phyloP scores from a whole-genome alignment of 2,888 invertebrate genomes.

The Cataglyphis rosenhaueri region DNA sequence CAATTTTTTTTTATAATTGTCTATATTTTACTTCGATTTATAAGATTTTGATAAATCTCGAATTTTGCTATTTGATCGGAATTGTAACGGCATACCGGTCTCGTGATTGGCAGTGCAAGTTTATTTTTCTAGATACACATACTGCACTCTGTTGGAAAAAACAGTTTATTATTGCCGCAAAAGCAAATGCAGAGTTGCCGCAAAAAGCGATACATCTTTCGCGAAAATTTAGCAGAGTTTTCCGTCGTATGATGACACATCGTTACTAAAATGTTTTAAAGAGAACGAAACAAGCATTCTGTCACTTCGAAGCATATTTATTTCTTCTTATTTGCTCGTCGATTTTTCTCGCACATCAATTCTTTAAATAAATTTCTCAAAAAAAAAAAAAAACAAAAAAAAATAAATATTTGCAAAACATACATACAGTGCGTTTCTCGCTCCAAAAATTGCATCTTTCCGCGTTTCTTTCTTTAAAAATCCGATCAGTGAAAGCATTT shows the following conservation, averaged over 20 bases:
- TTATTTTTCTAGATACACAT: slow-evolving; percentile 16
- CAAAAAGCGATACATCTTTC: slow-evolving; percentile 39
- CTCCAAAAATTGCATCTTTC: background rate
- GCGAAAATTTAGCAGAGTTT: slow-evolving; percentile 8
- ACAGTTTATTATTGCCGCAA: slow-evolving; percentile 47
- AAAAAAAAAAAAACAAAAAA: background rate
- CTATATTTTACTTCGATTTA: slow-evolving; percentile 20
- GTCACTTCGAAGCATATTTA: background rate
- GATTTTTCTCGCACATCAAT: background rate
- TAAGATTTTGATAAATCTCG: slow-evolving; percentile 29
- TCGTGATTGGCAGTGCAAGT: slow-evolving; percentile 31
- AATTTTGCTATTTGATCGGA: slow-evolving; percentile 17
- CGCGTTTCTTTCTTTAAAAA: background rate
- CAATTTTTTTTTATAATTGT: slow-evolving; percentile 20
- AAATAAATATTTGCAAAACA: background rate
- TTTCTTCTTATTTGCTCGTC: background rate
- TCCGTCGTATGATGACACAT: slow-evolving; percentile 20
- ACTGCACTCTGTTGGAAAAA: slow-evolving; percentile 22
- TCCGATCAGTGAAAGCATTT: background rate
- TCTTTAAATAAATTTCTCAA: background rate
- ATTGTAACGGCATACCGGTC: background rate
- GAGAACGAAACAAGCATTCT: background rate
- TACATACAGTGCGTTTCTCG: background rate
- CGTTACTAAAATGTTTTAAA: slow-evolving; percentile 31
- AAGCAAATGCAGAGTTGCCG: slow-evolving; percentile 42